Base-by-base conservation (phyloP, 2,113 vertebrate species). In the Macquaria australasica region DNA sequence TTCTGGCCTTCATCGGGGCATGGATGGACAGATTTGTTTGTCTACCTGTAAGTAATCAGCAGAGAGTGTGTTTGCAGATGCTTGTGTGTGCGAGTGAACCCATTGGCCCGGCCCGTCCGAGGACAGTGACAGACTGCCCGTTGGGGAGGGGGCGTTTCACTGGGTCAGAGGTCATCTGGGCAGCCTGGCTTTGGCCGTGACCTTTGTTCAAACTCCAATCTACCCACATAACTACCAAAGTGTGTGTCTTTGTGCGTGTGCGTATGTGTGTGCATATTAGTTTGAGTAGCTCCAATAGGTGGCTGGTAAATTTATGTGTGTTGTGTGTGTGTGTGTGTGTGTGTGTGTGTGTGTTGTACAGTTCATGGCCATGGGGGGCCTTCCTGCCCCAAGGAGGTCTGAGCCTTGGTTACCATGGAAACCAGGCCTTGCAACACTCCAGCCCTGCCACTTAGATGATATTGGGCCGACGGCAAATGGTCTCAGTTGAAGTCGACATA, bases 121-220 rank as follows among this genome's bases (percentile, higher is more conserved):
- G 39, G 82, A 76, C 80, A 75, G 70, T 87, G 92, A 93, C 91
- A 90, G 87, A 91, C 88, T 90, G 81, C 8, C 3, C 5, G 18
- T 72, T 45, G 21, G 83, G 43, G 66, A 63, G 55, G 88, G 79
- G 89, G 89, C 11, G 74, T 79, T 75, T 78, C 81, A 81, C 25
- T 5, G 68, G 93, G 91, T 93, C 93, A 92, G 66, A 90, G 93
- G 93, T 92, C 86, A 55, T 89, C 80, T 85, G 85, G 86, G 90
- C 87, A 85, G 83, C 89, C 89, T 81, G 90, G 86, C 93, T 89
- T 93, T 94, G 94, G 90, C 93, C 90, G 50, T 94, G 93, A 94
- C 94, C 92, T 92, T 90, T 88, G 75, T 87, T 91, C 87, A 93
- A 86, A 92, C 83, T 77, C 68, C 85, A 88, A 62, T 84, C 88